Evolutionary conservation across 2,113 vertebrate genomes (phyloP).

Genomic region (Otus sunia): DNA sequence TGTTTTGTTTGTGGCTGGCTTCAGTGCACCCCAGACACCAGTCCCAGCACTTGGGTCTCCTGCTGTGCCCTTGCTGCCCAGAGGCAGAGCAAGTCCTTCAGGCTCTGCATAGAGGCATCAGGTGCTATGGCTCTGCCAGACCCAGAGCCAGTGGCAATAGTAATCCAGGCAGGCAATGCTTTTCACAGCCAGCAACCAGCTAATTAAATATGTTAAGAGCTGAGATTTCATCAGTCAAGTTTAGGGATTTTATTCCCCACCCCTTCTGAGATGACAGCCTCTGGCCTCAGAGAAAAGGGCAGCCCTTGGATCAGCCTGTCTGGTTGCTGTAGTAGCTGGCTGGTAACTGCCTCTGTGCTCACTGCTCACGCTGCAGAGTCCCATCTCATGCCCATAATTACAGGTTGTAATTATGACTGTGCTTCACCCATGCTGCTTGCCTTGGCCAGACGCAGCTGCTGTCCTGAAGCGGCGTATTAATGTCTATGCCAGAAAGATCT

Average conservation of each 20-base stretch:
- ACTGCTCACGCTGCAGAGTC: fast-evolving
- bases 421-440: background rate
- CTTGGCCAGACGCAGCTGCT: background rate
- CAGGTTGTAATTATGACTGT: fast-evolving
- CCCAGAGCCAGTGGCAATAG: fast-evolving
- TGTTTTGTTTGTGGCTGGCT: no score
- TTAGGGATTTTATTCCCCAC: no score
- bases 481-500: background rate
- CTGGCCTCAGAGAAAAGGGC: background rate
- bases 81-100: background rate
- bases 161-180: no score
- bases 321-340: background rate
- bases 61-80: background rate
- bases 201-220: fast-evolving
- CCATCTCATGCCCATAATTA: fast-evolving
- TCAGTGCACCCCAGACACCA: background rate
- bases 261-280: background rate
- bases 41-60: background rate
- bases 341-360: background rate
- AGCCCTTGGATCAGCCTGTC: background rate
- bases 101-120: background rate
- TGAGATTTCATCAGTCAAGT: background rate
- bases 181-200: background rate
- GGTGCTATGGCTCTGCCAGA: fast-evolving
- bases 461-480: background rate